Conservation (phyloP, 2,113 vertebrate genomes). For the Zootoca vivipara region DNA sequence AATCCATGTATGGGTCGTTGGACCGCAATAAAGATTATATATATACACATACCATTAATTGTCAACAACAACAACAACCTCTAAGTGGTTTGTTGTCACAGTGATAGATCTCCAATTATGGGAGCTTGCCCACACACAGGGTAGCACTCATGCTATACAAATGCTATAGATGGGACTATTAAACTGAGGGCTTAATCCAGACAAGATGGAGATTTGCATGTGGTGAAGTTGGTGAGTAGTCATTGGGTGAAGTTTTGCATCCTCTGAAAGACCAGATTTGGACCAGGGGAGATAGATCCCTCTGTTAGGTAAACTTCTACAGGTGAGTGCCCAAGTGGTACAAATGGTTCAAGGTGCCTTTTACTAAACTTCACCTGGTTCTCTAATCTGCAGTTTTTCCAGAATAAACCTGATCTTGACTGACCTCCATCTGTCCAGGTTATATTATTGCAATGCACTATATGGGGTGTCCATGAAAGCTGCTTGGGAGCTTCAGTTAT, state of each 20-base stretch:
- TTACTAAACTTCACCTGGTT: background rate
- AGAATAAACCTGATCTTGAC: background rate
- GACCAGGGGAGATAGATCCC: background rate
- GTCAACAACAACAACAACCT: too few species aligned
- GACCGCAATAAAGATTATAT: too few species aligned
- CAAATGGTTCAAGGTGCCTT: background rate
- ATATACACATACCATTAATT: too few species aligned
- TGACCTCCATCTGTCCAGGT: background rate
- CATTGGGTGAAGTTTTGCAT: background rate
- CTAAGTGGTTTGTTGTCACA: conserved; percentile 3
- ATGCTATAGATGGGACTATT: background rate
- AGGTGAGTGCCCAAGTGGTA: background rate
- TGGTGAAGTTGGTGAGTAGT: background rate
- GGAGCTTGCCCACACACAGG: background rate
- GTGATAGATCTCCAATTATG: conserved; percentile 5
- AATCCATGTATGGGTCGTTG: too few species aligned
- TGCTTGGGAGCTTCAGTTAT: background rate
- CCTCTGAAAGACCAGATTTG: background rate
- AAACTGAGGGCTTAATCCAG: background rate
- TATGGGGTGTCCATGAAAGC: background rate
- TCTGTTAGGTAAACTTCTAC: background rate
- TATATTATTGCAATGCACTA: background rate
- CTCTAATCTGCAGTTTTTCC: background rate
- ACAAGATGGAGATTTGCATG: background rate
- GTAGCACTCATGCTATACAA: conserved; percentile 39